Evolutionary conservation across 2,797 vertebrate genomes (phyloP).

Genomic region (Microchirus variegatus): DNA sequence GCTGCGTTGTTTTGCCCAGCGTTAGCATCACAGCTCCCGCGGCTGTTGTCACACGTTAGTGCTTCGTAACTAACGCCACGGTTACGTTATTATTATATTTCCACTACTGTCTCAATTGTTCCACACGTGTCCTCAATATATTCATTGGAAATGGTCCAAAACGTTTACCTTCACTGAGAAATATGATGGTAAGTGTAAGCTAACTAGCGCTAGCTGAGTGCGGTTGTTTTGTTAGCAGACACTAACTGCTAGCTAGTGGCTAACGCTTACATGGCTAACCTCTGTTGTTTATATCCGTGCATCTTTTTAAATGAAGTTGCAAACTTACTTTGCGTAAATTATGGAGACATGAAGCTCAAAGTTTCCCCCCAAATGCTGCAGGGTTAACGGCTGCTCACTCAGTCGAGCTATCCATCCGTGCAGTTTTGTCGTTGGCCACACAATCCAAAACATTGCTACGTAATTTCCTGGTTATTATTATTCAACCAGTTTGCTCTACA

Average conservation of each 20-base stretch:
- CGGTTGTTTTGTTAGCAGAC: conserved; percentile 33
- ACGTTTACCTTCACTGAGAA: background rate
- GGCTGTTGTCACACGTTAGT: conserved; percentile 5
- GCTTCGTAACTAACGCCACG: background rate
- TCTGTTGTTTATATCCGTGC: background rate
- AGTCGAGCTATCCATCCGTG: conserved; percentile 1
- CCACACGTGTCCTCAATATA: background rate
- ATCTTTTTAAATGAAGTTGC: background rate
- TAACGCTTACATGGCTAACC: background rate
- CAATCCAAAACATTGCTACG: conserved; percentile 68
- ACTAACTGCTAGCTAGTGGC: conserved; percentile 19
- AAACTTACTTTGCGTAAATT: conserved; percentile 51
- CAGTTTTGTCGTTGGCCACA: conserved; percentile 36
- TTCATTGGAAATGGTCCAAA: background rate
- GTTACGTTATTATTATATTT: background rate
- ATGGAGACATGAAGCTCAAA: conserved; percentile 56
- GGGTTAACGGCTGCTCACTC: conserved; percentile 28
- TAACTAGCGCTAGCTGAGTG: conserved; percentile 12
- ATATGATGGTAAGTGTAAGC: conserved; percentile 11
- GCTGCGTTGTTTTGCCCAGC: background rate
- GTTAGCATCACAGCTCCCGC: conserved; percentile 23
- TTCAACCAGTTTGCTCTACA: no score
- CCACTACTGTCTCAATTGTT: background rate
- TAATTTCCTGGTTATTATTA: conserved; percentile 59
- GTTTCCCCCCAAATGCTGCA: conserved; percentile 15